Evolutionary conservation across 2,797 vertebrate species (phyloP).

Genomic region (Poeciliopsis presidionis): DNA sequence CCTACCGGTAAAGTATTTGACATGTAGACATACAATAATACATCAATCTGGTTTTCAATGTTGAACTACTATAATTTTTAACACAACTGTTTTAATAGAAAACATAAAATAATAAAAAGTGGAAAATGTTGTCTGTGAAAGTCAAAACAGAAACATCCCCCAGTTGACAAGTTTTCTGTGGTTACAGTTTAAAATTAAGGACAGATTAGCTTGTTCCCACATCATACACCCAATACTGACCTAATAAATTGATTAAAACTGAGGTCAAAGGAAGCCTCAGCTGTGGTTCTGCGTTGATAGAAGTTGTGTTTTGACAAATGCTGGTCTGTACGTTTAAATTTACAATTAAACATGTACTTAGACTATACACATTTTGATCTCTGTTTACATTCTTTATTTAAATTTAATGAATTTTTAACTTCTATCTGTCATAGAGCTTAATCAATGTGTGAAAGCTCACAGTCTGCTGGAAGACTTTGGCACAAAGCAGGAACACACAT

Average conservation of each 20-base stretch:
- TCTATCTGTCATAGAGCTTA: not conserved
- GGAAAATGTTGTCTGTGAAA: not conserved
- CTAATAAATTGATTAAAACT: not conserved
- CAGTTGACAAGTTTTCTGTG: not conserved
- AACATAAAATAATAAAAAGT: not conserved
- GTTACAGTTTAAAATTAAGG: not conserved
- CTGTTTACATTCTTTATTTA: not conserved
- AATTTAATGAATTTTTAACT: not conserved
- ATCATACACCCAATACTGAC: not conserved
- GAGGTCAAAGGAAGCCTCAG: not conserved
- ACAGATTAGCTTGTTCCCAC: not conserved
- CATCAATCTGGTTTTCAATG: not conserved
- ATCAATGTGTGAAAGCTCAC: not conserved
- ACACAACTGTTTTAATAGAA: not conserved
- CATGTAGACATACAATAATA: not conserved
- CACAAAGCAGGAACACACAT: not conserved
- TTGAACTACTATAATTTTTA: not conserved
- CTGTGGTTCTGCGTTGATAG: not conserved
- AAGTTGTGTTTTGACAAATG: not conserved
- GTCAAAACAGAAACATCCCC: not conserved
- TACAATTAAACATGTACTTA: not conserved
- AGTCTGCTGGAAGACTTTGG: not conserved
- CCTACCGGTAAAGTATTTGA: not conserved
- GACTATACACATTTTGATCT: not conserved
- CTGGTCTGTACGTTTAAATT: not conserved